A percentile compares a stretch with the other conserved stretches of the same genome.
Evolutionary conservation across 2,797 vertebrate genomes (phyloP).

Genomic region (Poeciliopsis paucimaculata): DNA sequence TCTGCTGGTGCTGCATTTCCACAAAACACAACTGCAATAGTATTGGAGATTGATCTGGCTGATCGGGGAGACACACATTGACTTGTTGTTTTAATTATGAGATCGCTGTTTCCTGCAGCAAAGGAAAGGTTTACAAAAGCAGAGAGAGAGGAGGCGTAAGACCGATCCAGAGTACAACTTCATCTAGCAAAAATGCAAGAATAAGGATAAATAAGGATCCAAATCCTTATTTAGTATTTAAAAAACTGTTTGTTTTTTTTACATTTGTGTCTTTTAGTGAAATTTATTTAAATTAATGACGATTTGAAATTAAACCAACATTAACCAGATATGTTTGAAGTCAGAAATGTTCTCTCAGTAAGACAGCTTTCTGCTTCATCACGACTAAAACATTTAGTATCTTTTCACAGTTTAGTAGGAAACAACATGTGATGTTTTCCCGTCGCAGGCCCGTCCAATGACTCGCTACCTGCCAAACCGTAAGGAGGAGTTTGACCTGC

Average conservation of each 20-base stretch:
- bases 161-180: background rate
- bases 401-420: background rate
- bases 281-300: background rate
- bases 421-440: background rate
- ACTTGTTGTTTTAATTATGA: slow-evolving; percentile 6
- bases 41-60: background rate
- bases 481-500: slow-evolving; percentile 96
- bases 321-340: background rate
- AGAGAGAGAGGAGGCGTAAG: background rate
- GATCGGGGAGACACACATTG: background rate
- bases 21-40: background rate
- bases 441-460: slow-evolving; percentile 90
- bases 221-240: background rate
- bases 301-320: background rate
- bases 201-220: no score
- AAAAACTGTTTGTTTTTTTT: background rate
- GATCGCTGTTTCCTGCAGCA: background rate
- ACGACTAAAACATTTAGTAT: background rate
- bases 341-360: background rate
- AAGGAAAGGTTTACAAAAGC: background rate
- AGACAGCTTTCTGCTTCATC: background rate
- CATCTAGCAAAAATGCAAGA: background rate
- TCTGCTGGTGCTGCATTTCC: background rate
- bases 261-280: background rate
- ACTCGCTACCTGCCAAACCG: slow-evolving; percentile 96